Evolutionary conservation across 2,888 invertebrate species (phyloP).

Genomic region (Strigamia transsilvanica): DNA sequence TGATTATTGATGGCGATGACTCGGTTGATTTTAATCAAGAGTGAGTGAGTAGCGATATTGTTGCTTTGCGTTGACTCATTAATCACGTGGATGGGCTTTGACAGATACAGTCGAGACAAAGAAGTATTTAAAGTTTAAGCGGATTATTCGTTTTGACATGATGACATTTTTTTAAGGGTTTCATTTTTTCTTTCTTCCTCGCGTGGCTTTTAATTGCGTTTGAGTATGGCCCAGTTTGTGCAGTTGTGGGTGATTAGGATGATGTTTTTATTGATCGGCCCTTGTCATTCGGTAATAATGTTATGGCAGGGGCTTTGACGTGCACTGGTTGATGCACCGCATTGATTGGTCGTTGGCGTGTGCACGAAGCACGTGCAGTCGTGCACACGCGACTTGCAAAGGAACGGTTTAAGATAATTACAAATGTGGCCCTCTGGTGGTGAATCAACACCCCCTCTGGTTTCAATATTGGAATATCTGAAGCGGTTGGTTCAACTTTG

Average conservation of each 20-base stretch:
- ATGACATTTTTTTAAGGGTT: background rate
- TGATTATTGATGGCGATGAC: background rate
- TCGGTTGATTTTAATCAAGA: slow-evolving; percentile 25
- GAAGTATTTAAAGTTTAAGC: slow-evolving; percentile 15
- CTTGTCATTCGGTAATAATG: slow-evolving; percentile 25
- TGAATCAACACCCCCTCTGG: slow-evolving; percentile 11
- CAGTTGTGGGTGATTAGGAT: background rate
- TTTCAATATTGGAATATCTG: background rate
- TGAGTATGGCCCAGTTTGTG: background rate
- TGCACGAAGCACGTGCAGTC: slow-evolving; percentile 12
- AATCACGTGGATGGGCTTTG: background rate
- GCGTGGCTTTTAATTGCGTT: background rate
- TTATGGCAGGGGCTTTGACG: slow-evolving; percentile 21
- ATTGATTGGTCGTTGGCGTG: slow-evolving; percentile 15
- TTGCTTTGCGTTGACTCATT: background rate
- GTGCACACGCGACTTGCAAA: slow-evolving; percentile 19
- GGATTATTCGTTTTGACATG: background rate
- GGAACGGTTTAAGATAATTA: slow-evolving; percentile 26
- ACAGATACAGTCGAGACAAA: slow-evolving; percentile 15
- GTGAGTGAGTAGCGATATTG: slow-evolving; percentile 24
- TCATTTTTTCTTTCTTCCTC: background rate
- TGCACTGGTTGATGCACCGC: slow-evolving; percentile 20
- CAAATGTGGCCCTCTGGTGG: background rate
- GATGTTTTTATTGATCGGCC: slow-evolving; percentile 18
- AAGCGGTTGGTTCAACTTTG: too few species aligned